Conservation (phyloP, 1,140 invertebrate species). For the Magallana ariakensis region DNA sequence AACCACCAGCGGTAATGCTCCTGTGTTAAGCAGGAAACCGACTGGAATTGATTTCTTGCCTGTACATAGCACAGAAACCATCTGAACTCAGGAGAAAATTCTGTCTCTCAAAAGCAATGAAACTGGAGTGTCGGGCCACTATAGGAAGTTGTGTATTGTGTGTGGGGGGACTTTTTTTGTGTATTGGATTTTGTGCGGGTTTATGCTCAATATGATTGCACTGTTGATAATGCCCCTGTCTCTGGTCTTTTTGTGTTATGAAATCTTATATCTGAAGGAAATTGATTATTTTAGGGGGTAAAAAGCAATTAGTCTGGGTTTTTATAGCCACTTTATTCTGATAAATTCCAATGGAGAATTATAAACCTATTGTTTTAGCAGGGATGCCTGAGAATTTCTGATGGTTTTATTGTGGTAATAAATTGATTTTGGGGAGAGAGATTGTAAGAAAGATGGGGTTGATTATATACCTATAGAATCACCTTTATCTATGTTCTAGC, state of each 20-base stretch:
- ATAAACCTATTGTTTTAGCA: background rate
- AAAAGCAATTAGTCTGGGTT: background rate
- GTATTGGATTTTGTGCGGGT: background rate
- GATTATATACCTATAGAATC: no score
- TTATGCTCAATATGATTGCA: background rate
- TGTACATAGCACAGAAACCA: background rate
- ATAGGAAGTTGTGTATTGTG: background rate
- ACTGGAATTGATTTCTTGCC: conserved; percentile 4
- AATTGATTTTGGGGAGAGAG: no score
- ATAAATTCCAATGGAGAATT: background rate
- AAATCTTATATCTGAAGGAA: conserved; percentile 1
- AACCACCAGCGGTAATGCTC: background rate
- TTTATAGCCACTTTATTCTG: background rate
- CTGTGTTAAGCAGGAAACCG: background rate
- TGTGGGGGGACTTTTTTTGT: background rate
- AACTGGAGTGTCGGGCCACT: background rate
- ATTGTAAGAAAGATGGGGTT: no score
- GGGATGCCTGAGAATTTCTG: background rate
- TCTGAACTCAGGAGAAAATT: background rate
- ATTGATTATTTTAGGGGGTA: background rate
- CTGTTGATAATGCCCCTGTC: background rate
- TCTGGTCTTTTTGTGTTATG: background rate
- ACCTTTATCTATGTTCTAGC: no score
- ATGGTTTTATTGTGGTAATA: background rate
- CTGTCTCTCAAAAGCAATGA: background rate